Conservation (phyloP, 1,140 invertebrate genomes). For the Choristoneura fumiferana region DNA sequence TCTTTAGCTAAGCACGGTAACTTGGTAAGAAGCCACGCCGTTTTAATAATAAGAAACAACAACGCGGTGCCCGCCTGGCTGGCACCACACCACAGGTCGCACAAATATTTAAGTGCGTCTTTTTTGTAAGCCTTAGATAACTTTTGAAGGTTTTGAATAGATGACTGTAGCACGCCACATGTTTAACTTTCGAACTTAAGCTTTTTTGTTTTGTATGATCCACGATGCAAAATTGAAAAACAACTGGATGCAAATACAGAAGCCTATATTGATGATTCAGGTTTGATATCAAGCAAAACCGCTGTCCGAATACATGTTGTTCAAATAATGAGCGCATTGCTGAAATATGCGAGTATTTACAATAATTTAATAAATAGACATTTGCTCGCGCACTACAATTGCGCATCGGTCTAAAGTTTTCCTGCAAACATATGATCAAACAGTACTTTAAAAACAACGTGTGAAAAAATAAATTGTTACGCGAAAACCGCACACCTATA, state of each 20-base stretch:
- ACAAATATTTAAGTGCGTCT: constrained; percentile 16
- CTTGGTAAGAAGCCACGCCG: too few relatives aligned
- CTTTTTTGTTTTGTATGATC: neutral
- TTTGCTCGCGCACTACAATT: neutral
- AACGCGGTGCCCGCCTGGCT: neutral
- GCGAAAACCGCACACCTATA: neutral
- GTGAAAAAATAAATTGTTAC: neutral
- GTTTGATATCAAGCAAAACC: constrained; percentile 8
- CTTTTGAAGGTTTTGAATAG: neutral
- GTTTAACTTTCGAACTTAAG: neutral
- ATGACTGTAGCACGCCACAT: neutral
- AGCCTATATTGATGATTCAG: constrained; percentile 7
- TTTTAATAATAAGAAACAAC: neutral
- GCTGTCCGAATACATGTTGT: constrained; percentile 3
- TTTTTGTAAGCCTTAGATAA: constrained; percentile 15
- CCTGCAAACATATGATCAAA: neutral
- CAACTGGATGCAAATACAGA: neutral
- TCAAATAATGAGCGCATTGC: constrained; percentile 17
- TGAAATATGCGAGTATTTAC: constrained; percentile 17
- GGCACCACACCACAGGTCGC: constrained; percentile 1
- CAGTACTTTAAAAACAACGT: neutral
- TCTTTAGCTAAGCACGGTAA: too few relatives aligned
- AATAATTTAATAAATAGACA: constrained; percentile 9
- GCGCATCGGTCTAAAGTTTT: neutral
- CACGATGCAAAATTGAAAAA: constrained; percentile 4